Percentiles rank a stretch among this genome's conserved stretches.
These are phyloP conservation scores for Forbesichthys agassizii DNA, from an alignment of 2,113 vertebrate genomes.

Conservation along the genomic window DNA sequence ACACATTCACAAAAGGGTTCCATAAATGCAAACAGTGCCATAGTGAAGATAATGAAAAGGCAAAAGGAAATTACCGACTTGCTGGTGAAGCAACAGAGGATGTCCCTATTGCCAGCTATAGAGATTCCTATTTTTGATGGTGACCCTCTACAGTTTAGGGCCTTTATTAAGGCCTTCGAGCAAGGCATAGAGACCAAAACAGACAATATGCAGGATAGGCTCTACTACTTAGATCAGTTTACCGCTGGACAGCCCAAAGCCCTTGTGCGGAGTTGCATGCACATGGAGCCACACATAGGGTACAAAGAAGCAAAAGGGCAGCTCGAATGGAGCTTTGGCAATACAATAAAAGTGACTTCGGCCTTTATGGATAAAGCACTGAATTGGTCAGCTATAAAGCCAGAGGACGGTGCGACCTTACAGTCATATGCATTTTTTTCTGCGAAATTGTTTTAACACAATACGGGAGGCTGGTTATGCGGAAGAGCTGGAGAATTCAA, in stretches of 20 bases:
- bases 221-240: slow-evolving; percentile 19
- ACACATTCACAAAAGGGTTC: too few relatives aligned
- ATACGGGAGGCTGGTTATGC: slow-evolving; percentile 10
- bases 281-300: slow-evolving; percentile 6
- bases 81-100: not conserved
- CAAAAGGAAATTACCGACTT: slow-evolving; percentile 7
- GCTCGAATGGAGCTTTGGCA: slow-evolving; percentile 9
- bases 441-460: slow-evolving; percentile 8
- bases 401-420: slow-evolving; percentile 8
- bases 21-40: too few relatives aligned
- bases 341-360: slow-evolving; percentile 4
- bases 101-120: not conserved
- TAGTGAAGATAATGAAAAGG: not conserved
- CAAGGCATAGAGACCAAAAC: slow-evolving; percentile 15
- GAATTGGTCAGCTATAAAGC: slow-evolving; percentile 4
- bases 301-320: slow-evolving; percentile 6
- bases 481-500: slow-evolving; percentile 8
- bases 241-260: slow-evolving; percentile 6
- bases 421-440: slow-evolving; percentile 5
- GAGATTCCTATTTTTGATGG: slow-evolving; percentile 14
- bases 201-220: not conserved
- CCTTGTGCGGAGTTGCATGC: slow-evolving; percentile 19
- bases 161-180: slow-evolving; percentile 18
- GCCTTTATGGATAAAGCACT: slow-evolving; percentile 21
- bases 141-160: slow-evolving; percentile 13